Evolutionary conservation across 2,113 vertebrate genomes (phyloP), one percentile per base, ranked within the genome.

Genomic region (Galeopterus variegatus): DNA sequence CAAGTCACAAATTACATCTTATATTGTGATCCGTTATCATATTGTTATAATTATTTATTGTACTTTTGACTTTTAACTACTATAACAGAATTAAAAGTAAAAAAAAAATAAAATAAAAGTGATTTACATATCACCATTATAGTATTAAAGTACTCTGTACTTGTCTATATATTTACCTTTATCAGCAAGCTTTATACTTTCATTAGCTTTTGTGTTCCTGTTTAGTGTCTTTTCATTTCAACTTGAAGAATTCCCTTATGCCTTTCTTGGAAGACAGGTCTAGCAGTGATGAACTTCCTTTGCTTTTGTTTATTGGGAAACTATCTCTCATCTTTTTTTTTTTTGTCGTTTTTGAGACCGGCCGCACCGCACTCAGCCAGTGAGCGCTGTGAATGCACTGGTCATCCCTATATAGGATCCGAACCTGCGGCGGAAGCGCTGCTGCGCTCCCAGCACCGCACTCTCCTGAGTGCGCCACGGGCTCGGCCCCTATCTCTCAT

Each of bases 41-140:
- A 54, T 54, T 60, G n/a, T 52, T 21, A 89, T 76, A 75, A 3
- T 69, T n/a, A 85, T 23, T 58, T 73, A 62, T 24, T 62, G 62
- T 88, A 21, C 54, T 58, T 86, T 72, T 56, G 26, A 52, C 28
- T 52, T 79, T 79, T 79, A 54, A 79, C 31, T 79, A 54, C 76
- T 54, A 79, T 79, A 28, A 13, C 26, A 79, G 31, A 88, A 73
- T 60, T 88, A 88, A 86, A 86, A n/a, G n/a, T n/a, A n/a, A n/a
- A n/a, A n/a, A n/a, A n/a, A n/a, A n/a, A n/a, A n/a, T n/a, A n/a
- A n/a, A n/a, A n/a, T 88, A 88, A 86, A 86, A 54, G n/a, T 60
- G 15, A 31, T 88, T 73, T 73, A 31, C 31, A 73, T 79, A 33
- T 3, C 24, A 73, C 54, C 26, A 45, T 58, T 73, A 73, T 24